Base-by-base conservation (phyloP, 1,140 invertebrate species). In the Euborellia annulipes region DNA sequence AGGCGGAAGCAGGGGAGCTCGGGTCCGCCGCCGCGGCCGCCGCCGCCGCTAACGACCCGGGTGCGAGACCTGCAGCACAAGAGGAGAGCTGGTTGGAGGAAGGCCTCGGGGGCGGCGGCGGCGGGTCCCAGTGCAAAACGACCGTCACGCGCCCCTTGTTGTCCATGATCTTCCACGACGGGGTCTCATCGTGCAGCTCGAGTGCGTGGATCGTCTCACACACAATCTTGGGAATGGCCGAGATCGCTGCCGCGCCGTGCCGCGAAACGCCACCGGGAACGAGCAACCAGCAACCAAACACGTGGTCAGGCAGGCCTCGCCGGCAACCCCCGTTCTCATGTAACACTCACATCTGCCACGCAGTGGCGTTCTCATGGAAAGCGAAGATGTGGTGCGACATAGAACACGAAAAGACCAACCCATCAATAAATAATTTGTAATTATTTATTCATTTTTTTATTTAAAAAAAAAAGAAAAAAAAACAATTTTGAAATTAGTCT, bases 111-210 rank as follows among this genome's bases (percentile, higher is more conserved):
- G 48, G 70, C 57, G 71, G 73, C 50, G 79, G 73, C 68, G 36
- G 49, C 34, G 34, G 86, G 71, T 90, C 85, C 85, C 87, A 90
- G 66, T 90, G 84, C 59, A 91, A 69, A 54, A 91, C 86, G 65
- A 93, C 85, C 56, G 88, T 91, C 67, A 92, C 83, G 62, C 86
- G 78, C 58, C 86, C 85, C 70, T 89, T 85, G 75, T 89, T 89
- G 75, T 92, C 87, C 84, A 90, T 90, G 71, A 92, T 90, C 68
- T 91, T 91, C 88, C 88, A 93, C 66, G 86, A 89, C 55, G 87
- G 86, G 58, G 85, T 86, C 66, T 90, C 87, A 85, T 91, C 83
- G 69, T 90, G 86, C 58, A 92, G 68, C 65, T 90, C 86, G 69
- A 92, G 69, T 46, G 85, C 85, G 72, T 90, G 85, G 57, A 92